Base-by-base conservation (phyloP, 2,888 invertebrate genomes). In the Rutpela maculata region DNA sequence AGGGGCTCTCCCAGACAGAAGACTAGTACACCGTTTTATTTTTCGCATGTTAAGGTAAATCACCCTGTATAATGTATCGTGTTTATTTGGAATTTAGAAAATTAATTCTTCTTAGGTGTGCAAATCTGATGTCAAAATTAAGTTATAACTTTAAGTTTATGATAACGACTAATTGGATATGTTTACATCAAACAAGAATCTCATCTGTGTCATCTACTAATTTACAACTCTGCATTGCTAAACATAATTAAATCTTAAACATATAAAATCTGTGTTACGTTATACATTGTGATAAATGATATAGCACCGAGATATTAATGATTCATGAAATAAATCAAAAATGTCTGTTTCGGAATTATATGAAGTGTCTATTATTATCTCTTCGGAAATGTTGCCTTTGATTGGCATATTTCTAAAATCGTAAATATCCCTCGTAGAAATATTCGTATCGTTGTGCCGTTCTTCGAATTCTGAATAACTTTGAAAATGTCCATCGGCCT, bases 111-210 rank as follows among this genome's bases (percentile, higher is more conserved):
- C 15, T 43, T 43, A 43, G 50, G n/a, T n/a, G 50, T n/a, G 50
- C 6, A n/a, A 50, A 43, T 43, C 15, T 11, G 11, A 43, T 15
- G 50, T 50, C 15, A 50, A 15, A 50, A 50, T n/a, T n/a, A 50
- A 50, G 6, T 50, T 50, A 50, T n/a, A 50, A 50, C 43, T 43
- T 43, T 43, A 43, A 50, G 50, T n/a, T 50, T 50, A 50, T 50
- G 15, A 50, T 50, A 50, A 15, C 15, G 6, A 50, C 50, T n/a
- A 15, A 50, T n/a, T n/a, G n/a, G 50, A 50, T 50, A n/a, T 50
- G 50, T 50, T 50, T 50, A 50, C 50, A 50, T 50, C 50, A 50
- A 50, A n/a, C 50, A 50, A 50, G 50, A 50, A n/a, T 50, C 50
- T 50, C 50, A 50, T 50, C 15, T 50, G 6, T n/a, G 50, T n/a